Evolutionary conservation across 1,140 invertebrate genomes (phyloP).

Genomic region (Sipha flava): DNA sequence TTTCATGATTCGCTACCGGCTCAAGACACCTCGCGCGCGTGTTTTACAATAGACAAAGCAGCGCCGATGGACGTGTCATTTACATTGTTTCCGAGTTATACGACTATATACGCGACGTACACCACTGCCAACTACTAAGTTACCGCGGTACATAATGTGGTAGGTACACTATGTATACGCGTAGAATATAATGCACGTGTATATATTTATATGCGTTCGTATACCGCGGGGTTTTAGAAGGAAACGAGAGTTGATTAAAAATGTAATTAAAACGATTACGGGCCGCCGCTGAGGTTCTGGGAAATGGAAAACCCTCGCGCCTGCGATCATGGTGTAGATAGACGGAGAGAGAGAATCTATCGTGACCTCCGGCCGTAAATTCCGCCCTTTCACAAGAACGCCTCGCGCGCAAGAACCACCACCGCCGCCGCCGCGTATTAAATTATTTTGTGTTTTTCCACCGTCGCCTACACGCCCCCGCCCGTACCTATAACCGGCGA

Average conservation of each 20-base stretch:
- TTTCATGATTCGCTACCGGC: too few relatives aligned
- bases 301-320: not conserved
- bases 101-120: too few relatives aligned
- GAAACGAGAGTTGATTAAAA: constrained; percentile 26
- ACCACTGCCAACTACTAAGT: too few relatives aligned
- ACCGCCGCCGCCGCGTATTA: not conserved
- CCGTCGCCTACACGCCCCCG: not conserved
- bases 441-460: constrained; percentile 28
- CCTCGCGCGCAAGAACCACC: not conserved
- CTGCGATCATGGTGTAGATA: not conserved
- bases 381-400: constrained; percentile 1
- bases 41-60: too few relatives aligned
- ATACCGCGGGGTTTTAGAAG: not conserved
- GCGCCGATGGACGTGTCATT: too few relatives aligned
- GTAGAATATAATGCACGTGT: not conserved
- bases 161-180: not conserved
- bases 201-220: too few relatives aligned
- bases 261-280: constrained; percentile 27
- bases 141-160: not conserved
- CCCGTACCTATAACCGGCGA: too few relatives aligned
- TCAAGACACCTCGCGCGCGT: too few relatives aligned
- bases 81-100: too few relatives aligned
- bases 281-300: not conserved
- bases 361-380: constrained; percentile 24
- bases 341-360: too few relatives aligned